Percentiles rank a stretch among this genome's conserved stretches.
Conservation (phyloP, 2,113 vertebrate species). For the Spermophilus dauricus region DNA sequence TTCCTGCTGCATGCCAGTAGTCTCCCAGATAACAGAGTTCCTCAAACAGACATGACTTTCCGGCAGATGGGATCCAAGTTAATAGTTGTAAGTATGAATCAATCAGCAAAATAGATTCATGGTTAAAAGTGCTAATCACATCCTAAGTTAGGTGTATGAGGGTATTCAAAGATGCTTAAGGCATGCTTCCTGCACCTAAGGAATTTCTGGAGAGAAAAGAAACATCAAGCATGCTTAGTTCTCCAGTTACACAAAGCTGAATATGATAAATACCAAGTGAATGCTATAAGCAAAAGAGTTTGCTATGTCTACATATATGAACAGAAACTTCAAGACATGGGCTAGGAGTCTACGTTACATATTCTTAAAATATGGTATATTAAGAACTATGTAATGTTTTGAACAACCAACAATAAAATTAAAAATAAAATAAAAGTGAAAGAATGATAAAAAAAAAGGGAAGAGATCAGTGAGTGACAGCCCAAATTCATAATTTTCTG, state of each 20-base stretch:
- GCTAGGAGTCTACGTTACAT: background rate
- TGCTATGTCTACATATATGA: background rate
- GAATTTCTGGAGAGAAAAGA: background rate
- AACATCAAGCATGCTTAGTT: background rate
- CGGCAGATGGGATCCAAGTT: slow-evolving; percentile 93
- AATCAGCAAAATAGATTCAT: background rate
- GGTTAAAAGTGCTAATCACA: background rate
- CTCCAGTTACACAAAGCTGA: background rate
- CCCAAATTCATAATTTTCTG: background rate
- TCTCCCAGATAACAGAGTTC: slow-evolving; percentile 93
- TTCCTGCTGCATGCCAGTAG: slow-evolving; percentile 86
- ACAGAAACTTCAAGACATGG: background rate
- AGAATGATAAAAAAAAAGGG: too few species aligned
- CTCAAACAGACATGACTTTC: slow-evolving; percentile 95
- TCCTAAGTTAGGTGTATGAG: background rate
- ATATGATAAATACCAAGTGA: background rate
- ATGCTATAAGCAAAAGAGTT: background rate
- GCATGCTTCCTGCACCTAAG: background rate
- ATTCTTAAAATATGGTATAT: too few species aligned
- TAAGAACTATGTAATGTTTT: too few species aligned
- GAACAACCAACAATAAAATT: too few species aligned
- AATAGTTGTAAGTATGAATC: slow-evolving; percentile 89
- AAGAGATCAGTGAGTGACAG: background rate
- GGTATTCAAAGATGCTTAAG: background rate
- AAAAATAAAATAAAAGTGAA: too few species aligned